Evolutionary conservation across 1,140 invertebrate species (phyloP), one percentile per base, ranked within the genome.

Genomic region (Nasonia vitripennis): DNA sequence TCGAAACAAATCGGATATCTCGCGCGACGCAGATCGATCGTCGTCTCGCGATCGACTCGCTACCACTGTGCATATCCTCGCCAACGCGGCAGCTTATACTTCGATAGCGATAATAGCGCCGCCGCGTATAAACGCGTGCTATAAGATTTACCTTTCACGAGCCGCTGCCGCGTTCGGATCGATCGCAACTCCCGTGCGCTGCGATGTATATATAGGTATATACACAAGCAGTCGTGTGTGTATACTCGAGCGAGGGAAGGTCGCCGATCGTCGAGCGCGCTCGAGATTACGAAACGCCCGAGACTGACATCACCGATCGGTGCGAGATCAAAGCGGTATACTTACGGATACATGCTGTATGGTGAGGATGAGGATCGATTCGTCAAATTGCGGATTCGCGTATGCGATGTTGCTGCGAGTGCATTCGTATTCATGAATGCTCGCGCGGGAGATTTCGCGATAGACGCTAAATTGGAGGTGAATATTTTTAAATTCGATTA

Each of bases 71-170:
- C 17, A 62, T n/a, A 62, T 45, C 62, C 70, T 79, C 37, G 37
- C 10, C 37, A 9, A 2, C 41, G 37, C n/a, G 14, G 37, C 41
- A 23, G 74, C 41, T 62, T 62, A 62, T 62, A 37, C 74, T 75
- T 11, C 74, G 74, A 75, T 75, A 75, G 74, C 74, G 37, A 75
- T 75, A 75, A 75, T 73, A 75, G 41, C 34, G 45, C 67, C 68
- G 27, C 70, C 2, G 20, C 23, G 27, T 55, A 37, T 34, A 71
- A 79, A 68, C 67, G 27, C 74, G 23, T 45, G 71, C 23, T 71
- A 37, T 73, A 55, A 51, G 84, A 82, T 86, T 82, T 78, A 78
- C 84, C 79, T 82, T 86, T 86, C 84, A 82, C 80, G 68, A 81
- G 73, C 34, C 45, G 68, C 68, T 68, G 74, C 17, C 17, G 68